Percentiles rank a stretch among this genome's conserved stretches.
These are phyloP conservation scores for Antheraea pernyi DNA, from an alignment of 1,140 invertebrate genomes.

Conservation along the genomic window DNA sequence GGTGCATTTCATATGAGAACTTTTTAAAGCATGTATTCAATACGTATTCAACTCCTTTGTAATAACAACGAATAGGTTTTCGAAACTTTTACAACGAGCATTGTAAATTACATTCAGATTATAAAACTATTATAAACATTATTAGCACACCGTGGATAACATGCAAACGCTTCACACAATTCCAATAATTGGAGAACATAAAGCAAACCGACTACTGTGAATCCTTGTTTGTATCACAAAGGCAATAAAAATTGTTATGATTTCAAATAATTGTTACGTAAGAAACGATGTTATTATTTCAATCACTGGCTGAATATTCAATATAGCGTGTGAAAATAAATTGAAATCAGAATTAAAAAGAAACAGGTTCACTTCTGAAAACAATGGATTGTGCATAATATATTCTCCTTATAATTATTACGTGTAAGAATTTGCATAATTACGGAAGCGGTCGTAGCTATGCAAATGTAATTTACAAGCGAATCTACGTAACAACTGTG, in stretches of 20 bases:
- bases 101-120: too few relatives aligned
- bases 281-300: conserved; percentile 21
- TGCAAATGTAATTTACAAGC: background rate
- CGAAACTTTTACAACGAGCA: too few relatives aligned
- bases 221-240: conserved; percentile 16
- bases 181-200: background rate
- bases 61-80: too few relatives aligned
- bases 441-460: background rate
- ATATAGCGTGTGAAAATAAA: conserved; percentile 51
- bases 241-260: background rate
- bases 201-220: conserved; percentile 27
- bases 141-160: background rate
- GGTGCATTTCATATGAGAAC: too few relatives aligned
- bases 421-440: background rate
- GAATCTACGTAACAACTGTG: background rate
- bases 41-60: too few relatives aligned
- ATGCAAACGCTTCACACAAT: background rate
- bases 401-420: background rate
- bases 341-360: conserved; percentile 32
- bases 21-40: too few relatives aligned
- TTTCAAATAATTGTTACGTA: background rate
- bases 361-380: conserved; percentile 38
- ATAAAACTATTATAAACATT: background rate
- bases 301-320: conserved; percentile 44
- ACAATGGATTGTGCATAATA: conserved; percentile 30